Evolutionary conservation across 2,888 invertebrate species (phyloP).

Genomic region (Ametastegia equiseti): DNA sequence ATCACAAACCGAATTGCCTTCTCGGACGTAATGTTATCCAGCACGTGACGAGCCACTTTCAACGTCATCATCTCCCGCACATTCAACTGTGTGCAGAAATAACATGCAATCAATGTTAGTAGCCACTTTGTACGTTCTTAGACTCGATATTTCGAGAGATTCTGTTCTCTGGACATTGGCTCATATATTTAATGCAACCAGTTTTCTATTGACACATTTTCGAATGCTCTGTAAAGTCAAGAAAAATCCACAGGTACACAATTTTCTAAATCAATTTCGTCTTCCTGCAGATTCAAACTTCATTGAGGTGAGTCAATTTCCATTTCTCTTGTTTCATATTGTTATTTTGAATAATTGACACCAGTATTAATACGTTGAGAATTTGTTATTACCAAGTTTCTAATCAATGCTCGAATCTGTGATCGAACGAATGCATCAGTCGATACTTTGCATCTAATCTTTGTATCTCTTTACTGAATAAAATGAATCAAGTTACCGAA

Average conservation of each 20-base stretch:
- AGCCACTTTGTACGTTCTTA: background rate
- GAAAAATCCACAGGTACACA: too few species aligned
- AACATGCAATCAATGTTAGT: background rate
- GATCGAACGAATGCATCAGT: background rate
- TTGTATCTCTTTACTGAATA: background rate
- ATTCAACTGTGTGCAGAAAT: conserved; percentile 74
- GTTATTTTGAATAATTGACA: background rate
- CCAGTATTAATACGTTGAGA: background rate
- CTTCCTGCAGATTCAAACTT: background rate
- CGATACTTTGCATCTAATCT: background rate
- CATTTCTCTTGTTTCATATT: background rate
- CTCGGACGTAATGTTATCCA: conserved; percentile 78
- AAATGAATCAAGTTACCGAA: background rate
- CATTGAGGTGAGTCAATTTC: background rate
- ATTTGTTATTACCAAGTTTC: background rate
- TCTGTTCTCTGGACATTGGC: too few species aligned
- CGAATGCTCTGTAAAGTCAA: too few species aligned
- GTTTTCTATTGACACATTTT: too few species aligned
- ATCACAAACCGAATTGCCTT: conserved; percentile 78
- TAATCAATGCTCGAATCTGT: background rate
- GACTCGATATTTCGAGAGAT: background rate
- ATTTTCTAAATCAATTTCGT: background rate
- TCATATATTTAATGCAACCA: too few species aligned
- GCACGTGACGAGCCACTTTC: conserved; percentile 77
- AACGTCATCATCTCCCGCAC: conserved; percentile 76